Base-by-base conservation (phyloP, 2,113 vertebrate species). In the Microcebus tavaratra region DNA sequence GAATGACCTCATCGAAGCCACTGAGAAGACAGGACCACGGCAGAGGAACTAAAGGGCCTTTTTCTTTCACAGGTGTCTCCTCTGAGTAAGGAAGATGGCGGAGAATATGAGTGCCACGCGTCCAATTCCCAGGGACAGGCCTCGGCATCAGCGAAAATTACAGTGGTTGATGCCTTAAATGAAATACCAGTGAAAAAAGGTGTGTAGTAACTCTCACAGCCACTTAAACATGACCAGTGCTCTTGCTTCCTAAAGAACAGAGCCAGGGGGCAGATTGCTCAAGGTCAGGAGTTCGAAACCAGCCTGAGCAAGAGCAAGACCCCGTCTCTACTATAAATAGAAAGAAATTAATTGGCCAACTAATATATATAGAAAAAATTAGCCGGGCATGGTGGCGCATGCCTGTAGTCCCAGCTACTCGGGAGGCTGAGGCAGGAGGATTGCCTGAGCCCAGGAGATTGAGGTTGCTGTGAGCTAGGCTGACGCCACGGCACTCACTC, bases 101-200 rank as follows among this genome's bases (percentile, higher is more conserved):
- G 99, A 50, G 99, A 99, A 0, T 99, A 99, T 0, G 99, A 99
- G 95, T 99, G 99, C 95, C 99, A 99, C 0, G 99, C 99, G n/a
- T 97, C 98, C 76, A 99, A 99, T 65, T 86, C 98, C 88, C 98
- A 99, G 97, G 99, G 99, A 27, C 99, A 99, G 89, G 99, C 99
- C 34, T 99, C 99, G 0, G 99, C 99, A 6, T 98, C 98, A 3
- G 99, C 99, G 0, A 98, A 97, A 82, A 99, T 99, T 70, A 98
- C 99, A 0, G 98, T 99, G 94, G 99, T 99, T 23, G 98, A 99
- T 90, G 98, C 98, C 87, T 84, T 99, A 39, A 97, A 99, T 3
- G 99, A 99, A 98, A 99, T 99, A 97, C 98, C 98, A 36, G 57
- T 98, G 92, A 98, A 98, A 95, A 99, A 99, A 99, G 99, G 99